Conservation (phyloP, 2,888 invertebrate species). For the Synanthedon vespiformis region DNA sequence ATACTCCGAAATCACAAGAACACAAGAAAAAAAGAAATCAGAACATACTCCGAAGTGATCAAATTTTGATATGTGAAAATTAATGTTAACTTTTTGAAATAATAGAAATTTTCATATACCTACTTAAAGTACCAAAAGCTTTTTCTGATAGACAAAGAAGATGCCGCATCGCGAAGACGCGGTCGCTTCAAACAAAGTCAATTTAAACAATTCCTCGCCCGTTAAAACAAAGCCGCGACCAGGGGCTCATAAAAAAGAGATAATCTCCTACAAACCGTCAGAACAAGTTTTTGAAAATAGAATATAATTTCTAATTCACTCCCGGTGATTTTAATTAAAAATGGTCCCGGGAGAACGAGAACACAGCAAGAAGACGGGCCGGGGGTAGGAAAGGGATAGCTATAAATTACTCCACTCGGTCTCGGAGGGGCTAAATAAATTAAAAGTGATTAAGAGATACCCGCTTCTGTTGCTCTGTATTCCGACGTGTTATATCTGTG, state of each 20-base stretch:
- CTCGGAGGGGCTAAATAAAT: constrained; percentile 67
- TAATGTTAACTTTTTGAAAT: too few species aligned
- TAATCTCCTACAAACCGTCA: constrained; percentile 67
- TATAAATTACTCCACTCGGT: constrained; percentile 58
- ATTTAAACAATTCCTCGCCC: constrained; percentile 58
- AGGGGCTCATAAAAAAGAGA: constrained; percentile 68
- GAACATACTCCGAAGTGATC: too few species aligned
- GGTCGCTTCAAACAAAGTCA: constrained; percentile 39
- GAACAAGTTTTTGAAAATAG: constrained; percentile 70
- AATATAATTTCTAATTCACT: constrained; percentile 70
- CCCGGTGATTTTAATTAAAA: constrained; percentile 70
- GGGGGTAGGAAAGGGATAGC: constrained; percentile 52
- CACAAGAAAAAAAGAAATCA: too few species aligned
- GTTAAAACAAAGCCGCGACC: constrained; percentile 62
- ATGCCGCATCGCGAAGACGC: constrained; percentile 7
- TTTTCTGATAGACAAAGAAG: too few species aligned
- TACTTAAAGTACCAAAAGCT: too few species aligned
- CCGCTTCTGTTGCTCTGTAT: constrained; percentile 43
- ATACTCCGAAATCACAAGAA: too few species aligned
- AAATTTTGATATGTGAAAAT: too few species aligned
- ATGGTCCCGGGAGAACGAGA: constrained; percentile 63
- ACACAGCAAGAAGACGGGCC: constrained; percentile 27
- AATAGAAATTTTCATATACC: too few species aligned
- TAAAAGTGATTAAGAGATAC: constrained; percentile 69
- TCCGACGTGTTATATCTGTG: neutral